phyloP scores from a whole-genome alignment of 1,140 invertebrate species.

The Drosophila trapezifrons region DNA sequence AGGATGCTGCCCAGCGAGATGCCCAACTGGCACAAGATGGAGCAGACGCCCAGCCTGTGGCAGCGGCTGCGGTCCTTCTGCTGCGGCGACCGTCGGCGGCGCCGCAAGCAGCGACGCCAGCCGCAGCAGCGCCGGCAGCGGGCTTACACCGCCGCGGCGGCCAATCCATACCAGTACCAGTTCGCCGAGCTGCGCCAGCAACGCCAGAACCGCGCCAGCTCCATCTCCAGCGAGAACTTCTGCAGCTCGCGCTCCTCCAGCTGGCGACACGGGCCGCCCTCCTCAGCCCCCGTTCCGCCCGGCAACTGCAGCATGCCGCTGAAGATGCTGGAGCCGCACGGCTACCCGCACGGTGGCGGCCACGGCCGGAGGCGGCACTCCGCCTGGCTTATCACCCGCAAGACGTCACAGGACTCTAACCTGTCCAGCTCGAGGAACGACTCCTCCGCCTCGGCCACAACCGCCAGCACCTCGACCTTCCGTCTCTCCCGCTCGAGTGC shows the following conservation, averaged over 20 bases:
- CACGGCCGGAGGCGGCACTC: constrained; percentile 88
- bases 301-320: constrained; percentile 89
- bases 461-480: constrained; percentile 94
- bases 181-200: constrained; percentile 90
- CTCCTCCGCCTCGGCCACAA: constrained; percentile 92
- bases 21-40: constrained; percentile 85
- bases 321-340: constrained; percentile 88
- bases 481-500: constrained; percentile 91
- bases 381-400: constrained; percentile 94
- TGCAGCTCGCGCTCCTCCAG: constrained; percentile 92
- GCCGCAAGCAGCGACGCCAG: constrained; percentile 67
- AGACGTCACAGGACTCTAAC: constrained; percentile 95
- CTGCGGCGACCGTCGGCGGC: constrained; percentile 70
- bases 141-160: constrained; percentile 81
- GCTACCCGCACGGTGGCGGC: constrained; percentile 67
- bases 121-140: constrained; percentile 69
- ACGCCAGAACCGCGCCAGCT: constrained; percentile 90
- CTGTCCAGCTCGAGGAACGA: constrained; percentile 94
- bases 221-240: constrained; percentile 95
- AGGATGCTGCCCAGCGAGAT: constrained; percentile 86
- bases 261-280: constrained; percentile 89
- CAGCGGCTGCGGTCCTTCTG: constrained; percentile 63
- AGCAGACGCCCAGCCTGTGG: constrained; percentile 63
- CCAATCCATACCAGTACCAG: constrained; percentile 91
- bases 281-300: constrained; percentile 78